Percentiles rank a stretch among this genome's conserved stretches.
Evolutionary conservation across 2,888 invertebrate genomes (phyloP).

Genomic region (Sphaerophoria rueppellii): DNA sequence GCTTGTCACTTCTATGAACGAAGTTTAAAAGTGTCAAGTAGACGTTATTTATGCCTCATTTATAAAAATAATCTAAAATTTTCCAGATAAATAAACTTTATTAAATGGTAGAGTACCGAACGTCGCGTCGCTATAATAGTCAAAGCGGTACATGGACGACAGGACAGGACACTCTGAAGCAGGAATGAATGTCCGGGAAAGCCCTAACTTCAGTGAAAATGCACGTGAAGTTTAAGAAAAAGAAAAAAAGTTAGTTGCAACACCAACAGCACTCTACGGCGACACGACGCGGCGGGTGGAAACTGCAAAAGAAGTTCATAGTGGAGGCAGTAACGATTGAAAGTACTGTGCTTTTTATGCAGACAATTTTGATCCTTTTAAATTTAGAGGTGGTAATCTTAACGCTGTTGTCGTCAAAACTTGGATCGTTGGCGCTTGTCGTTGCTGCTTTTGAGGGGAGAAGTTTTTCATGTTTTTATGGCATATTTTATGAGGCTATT

Average conservation of each 20-base stretch:
- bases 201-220: background rate
- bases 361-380: slow-evolving; percentile 73
- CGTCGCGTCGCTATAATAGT: slow-evolving; percentile 52
- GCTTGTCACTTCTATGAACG: slow-evolving; percentile 19
- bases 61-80: slow-evolving; percentile 74
- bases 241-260: slow-evolving; percentile 32
- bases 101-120: slow-evolving; percentile 65
- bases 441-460: slow-evolving; percentile 37
- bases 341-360: slow-evolving; percentile 68
- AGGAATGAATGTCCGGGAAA: background rate
- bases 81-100: slow-evolving; percentile 74
- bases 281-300: too few relatives aligned
- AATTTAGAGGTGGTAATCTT: slow-evolving; percentile 73
- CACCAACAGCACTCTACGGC: background rate
- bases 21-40: slow-evolving; percentile 70
- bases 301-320: background rate
- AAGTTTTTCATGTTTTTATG: slow-evolving; percentile 26
- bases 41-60: slow-evolving; percentile 73
- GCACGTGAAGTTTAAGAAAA: background rate
- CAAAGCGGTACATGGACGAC: slow-evolving; percentile 32
- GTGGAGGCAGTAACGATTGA: slow-evolving; percentile 23
- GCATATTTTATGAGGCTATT: slow-evolving; percentile 51
- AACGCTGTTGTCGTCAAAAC: slow-evolving; percentile 36
- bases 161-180: background rate
- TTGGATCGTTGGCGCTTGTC: background rate